These are phyloP conservation scores for Microtus oregoni DNA, from an alignment of 2,113 vertebrate species.

Conservation along the genomic window DNA sequence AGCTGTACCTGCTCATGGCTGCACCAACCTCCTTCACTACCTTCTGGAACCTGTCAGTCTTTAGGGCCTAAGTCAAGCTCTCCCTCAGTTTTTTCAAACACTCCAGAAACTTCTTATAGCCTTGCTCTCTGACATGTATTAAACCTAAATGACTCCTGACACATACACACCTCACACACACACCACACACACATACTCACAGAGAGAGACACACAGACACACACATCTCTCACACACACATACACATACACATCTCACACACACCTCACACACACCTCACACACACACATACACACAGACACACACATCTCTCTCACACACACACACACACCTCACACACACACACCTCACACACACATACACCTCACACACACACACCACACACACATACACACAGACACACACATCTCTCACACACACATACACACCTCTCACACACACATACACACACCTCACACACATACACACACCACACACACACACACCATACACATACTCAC, in stretches of 20 bases:
- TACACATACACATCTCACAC: neutral
- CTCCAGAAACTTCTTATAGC: conserved; percentile 1
- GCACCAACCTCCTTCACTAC: neutral
- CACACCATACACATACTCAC: neutral
- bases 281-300: too few relatives aligned
- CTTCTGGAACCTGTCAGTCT: neutral
- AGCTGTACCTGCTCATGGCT: neutral
- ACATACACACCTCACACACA: neutral
- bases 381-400: too few relatives aligned
- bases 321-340: too few relatives aligned
- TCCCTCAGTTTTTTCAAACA: neutral
- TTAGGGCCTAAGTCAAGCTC: neutral
- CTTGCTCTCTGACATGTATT: neutral
- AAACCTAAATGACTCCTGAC: neutral
- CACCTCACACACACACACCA: neutral
- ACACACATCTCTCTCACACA: too few relatives aligned
- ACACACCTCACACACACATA: too few relatives aligned
- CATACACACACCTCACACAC: neutral
- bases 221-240: neutral
- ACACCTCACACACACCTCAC: too few relatives aligned
- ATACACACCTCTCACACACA: too few relatives aligned
- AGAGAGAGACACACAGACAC: too few relatives aligned
- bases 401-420: neutral
- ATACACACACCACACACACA: neutral
- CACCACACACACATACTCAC: neutral